Base-by-base conservation (phyloP, 1,140 invertebrate genomes). In the Drosophila azteca region DNA sequence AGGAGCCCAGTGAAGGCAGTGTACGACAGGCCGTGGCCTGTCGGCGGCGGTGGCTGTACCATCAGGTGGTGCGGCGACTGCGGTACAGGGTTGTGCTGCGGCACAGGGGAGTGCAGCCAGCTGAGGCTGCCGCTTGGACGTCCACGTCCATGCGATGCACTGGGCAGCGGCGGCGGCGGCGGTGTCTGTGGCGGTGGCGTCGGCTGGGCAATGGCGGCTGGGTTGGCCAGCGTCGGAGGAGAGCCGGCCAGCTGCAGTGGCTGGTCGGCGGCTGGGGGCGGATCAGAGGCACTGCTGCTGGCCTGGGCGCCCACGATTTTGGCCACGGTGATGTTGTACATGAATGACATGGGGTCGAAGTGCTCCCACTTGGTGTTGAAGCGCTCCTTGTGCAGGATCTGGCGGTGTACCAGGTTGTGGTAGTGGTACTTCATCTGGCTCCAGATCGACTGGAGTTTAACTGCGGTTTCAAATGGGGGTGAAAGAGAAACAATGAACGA, bases 391-490 rank as follows among this genome's bases (percentile, higher is more conserved):
- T 91, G 90, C 17, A 91, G 72, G 44, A 91, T 91, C 74, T 91
- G 90, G 5, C 90, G 85, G 50, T 91, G 90, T 26, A 91, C 90
- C 57, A 91, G 48, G 39, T 91, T 91, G 51, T 91, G 90, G 6
- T 91, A 91, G 46, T 91, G 90, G 35, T 91, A 91, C 67, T 91
- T 91, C 90, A 91, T 91, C 57, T 91, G 90, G 39, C 90, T 91
- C 90, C 90, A 91, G 22, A 91, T 91, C 6, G 90, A 91, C 51
- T 91, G 90, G 17, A 91, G 55, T 57, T 91, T 91, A 2, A 91
- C 90, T 91, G 20, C 17, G 31, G 8, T 9, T 1, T 3, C 2
- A 3, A 3, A 31, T 31, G 8, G 7, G 31, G 31, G 8, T 0
- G 31, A 31, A 31, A 5, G 24, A 26, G 31, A 8, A 9, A 9